Base-by-base conservation (phyloP, 2,113 vertebrate genomes). In the Ophthalmolycus amberensis region DNA sequence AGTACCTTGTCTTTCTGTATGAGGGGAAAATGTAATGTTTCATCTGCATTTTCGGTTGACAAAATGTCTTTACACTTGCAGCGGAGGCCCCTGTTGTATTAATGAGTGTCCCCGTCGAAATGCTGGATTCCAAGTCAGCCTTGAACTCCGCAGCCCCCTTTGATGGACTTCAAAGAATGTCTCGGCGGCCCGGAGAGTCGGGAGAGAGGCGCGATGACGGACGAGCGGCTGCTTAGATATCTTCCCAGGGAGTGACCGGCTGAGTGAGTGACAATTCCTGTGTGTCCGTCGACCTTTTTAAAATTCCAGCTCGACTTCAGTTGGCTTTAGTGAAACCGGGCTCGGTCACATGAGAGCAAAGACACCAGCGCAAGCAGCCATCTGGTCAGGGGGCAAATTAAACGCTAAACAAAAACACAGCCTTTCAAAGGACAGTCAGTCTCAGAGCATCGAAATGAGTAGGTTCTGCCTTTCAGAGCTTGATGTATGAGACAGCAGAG, bases 161-260 rank as follows among this genome's bases (percentile, higher is more conserved):
- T 91, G 88, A 88, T 85, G 91, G 89, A 91, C 90, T 92, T 91
- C 93, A 91, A 95, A 93, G 92, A 92, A 87, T 59, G 87, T 89
- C 89, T 88, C 90, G 52, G 70, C 82, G 73, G 89, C 79, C 71
- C 16, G 56, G 78, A 90, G 87, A 92, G 88, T 67, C 52, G 75
- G 85, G 85, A 89, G 87, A 88, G 86, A 75, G 64, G 75, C 27
- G 56, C 44, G 90, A 87, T 88, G 92, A 92, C 71, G 85, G 90
- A 93, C 87, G 80, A 86, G 88, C 88, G 86, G 89, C 90, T 63
- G 90, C 88, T 91, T 59, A 84, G 83, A 91, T 90, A 79, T 91
- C 88, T 90, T 89, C 84, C 89, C 85, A 62, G 89, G 90, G 90
- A 90, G 86, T 50, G 81, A 87, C 87, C 68, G 82, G 86, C 86